Evolutionary conservation across 2,797 vertebrate species (phyloP), one percentile per base, ranked within the genome.

Genomic region (Propithecus perrieri): DNA sequence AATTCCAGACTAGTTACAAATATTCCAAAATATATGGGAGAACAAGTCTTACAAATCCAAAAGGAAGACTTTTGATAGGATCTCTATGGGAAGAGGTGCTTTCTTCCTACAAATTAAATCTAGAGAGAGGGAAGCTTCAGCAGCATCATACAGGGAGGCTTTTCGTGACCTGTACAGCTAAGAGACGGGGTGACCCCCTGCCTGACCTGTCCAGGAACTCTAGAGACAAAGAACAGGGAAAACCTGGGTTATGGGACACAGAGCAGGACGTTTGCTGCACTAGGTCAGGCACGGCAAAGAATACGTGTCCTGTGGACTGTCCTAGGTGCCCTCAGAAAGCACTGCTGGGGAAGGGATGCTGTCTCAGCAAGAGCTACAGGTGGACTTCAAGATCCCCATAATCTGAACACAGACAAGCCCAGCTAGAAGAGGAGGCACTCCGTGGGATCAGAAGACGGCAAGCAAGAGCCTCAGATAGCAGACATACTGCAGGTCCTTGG

Each of bases 11-110:
- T 4, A 43, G n/a, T 30, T 85, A 63, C 7, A 13, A 85, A 59
- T 30, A 46, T 74, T 43, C 41, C 63, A 61, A 78, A 61, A 85
- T 84, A 55, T 48, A 30, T 71, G 30, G 20, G 33, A 88, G 4
- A 83, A 41, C n/a, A 38, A 90, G 3, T 15, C 26, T 50, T 41
- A 43, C 4, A 48, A 65, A 59, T 28, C 46, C 30, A 71, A 61
- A 15, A 63, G 46, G 33, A 87, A 87, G 10, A n/a, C 2, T 53
- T 74, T 57, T 35, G 61, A 71, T 28, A 69, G n/a, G 18, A n/a
- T 69, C 71, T 91, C 33, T 83, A 63, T 89, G 69, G 50, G 24
- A 76, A 91, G 8, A 67, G 5, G 3, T 80, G 11, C 33, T 90
- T 83, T 80, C 13, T 12, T 14, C 22, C 12, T 46, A 22, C 13